Evolutionary conservation across 2,797 vertebrate species (phyloP).

Genomic region (Intellagama lesueurii): DNA sequence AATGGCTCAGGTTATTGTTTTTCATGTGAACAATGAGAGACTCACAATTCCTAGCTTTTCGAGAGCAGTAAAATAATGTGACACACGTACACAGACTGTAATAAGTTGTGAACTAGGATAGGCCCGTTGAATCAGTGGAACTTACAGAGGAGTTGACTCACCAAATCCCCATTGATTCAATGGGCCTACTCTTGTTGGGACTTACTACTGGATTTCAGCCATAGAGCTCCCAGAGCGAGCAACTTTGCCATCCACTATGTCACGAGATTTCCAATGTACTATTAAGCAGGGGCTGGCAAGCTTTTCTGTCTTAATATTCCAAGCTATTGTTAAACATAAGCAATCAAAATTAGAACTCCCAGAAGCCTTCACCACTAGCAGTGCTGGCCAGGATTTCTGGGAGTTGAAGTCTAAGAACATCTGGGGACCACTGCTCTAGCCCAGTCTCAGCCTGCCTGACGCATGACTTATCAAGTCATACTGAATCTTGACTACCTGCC

Average conservation of each 20-base stretch:
- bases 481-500: no score
- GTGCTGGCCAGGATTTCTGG: no score
- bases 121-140: no score
- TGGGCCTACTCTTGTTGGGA: no score
- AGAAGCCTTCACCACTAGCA: no score
- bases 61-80: conserved; percentile 23
- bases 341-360: no score
- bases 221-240: not conserved
- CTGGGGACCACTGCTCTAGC: no score
- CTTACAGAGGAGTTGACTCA: no score
- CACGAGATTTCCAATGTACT: not conserved
- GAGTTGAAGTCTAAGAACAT: no score
- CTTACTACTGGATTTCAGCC: no score
- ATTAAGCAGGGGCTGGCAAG: not conserved
- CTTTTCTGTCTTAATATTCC: not conserved
- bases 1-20: not conserved
- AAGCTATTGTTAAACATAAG: not conserved
- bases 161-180: no score
- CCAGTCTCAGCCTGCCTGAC: not conserved
- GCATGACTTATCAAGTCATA: not conserved
- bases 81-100: not conserved
- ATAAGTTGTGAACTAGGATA: no score
- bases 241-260: not conserved
- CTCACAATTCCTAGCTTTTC: conserved; percentile 6
- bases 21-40: conserved; percentile 17